These are phyloP conservation scores for Sylvilagus floridanus DNA, from an alignment of 2,797 vertebrate species.

Conservation along the genomic window DNA sequence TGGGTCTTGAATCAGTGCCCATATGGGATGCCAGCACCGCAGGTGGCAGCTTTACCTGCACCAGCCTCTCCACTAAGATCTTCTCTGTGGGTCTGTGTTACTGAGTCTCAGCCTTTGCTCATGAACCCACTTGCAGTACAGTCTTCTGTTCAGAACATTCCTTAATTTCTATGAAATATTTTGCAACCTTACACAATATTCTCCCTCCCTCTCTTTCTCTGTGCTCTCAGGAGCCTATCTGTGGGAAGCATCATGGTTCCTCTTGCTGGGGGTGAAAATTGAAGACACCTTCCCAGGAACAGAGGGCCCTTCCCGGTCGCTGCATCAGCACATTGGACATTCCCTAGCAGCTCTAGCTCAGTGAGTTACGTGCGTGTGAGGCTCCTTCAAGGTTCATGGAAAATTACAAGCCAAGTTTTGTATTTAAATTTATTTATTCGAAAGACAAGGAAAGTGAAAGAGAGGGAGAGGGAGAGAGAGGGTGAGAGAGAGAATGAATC, in stretches of 20 bases:
- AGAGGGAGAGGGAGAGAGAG: too few relatives aligned
- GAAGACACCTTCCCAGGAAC: neutral
- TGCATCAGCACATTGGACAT: neutral
- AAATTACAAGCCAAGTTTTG: too few relatives aligned
- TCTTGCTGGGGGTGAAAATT: neutral
- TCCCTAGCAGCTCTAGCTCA: neutral
- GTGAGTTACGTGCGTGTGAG: neutral
- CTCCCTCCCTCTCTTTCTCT: neutral
- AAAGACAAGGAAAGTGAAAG: too few relatives aligned
- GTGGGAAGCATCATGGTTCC: neutral
- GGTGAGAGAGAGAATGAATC: too few relatives aligned
- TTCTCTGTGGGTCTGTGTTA: too few relatives aligned
- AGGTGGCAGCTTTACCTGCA: too few relatives aligned
- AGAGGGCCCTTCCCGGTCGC: neutral
- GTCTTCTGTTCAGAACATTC: neutral
- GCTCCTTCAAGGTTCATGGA: too few relatives aligned
- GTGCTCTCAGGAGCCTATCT: neutral
- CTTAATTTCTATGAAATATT: neutral
- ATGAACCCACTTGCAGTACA: too few relatives aligned
- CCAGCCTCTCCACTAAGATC: too few relatives aligned
- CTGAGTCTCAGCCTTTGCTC: neutral
- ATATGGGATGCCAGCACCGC: too few relatives aligned
- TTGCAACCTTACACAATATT: neutral
- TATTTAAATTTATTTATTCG: too few relatives aligned
- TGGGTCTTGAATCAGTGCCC: too few relatives aligned